Evolutionary conservation across 2,797 vertebrate genomes (phyloP).

Genomic region (Channallabes apus): DNA sequence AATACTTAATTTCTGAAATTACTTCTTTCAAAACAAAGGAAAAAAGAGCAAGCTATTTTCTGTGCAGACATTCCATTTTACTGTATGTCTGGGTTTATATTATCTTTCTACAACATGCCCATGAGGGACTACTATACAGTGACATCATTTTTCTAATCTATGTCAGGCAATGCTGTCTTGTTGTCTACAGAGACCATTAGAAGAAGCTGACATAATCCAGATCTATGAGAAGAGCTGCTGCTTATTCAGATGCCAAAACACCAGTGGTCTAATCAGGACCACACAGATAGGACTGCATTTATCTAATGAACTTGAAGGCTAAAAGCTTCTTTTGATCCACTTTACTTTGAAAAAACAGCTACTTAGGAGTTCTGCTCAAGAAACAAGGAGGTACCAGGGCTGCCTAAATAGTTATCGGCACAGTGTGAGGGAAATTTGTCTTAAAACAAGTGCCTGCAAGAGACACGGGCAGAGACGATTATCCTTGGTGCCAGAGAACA

Average conservation of each 20-base stretch:
- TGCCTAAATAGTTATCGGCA: conserved; percentile 58
- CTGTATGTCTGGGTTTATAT: conserved; percentile 39
- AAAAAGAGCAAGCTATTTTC: conserved; percentile 15
- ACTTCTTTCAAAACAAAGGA: conserved; percentile 7
- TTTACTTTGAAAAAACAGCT: conserved; percentile 22
- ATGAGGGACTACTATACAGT: conserved; percentile 31
- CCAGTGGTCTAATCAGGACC: conserved; percentile 59
- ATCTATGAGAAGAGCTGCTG: conserved; percentile 49
- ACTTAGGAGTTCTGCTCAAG: conserved; percentile 6
- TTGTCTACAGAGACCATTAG: conserved; percentile 15
- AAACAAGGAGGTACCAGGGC: conserved; percentile 44
- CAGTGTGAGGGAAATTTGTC: conserved; percentile 56
- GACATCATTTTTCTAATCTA: conserved; percentile 49
- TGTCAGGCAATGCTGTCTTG: conserved; percentile 22
- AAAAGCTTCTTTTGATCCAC: conserved; percentile 44
- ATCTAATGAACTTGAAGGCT: conserved; percentile 51
- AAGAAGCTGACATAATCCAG: conserved; percentile 47
- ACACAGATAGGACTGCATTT: conserved; percentile 56
- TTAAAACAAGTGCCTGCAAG: conserved; percentile 55
- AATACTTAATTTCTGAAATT: background rate
- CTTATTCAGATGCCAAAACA: conserved; percentile 58
- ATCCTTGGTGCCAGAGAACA: background rate
- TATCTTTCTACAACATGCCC: conserved; percentile 32
- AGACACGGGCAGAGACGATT: conserved; percentile 52
- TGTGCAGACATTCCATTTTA: conserved; percentile 23